Evolutionary conservation across 2,113 vertebrate genomes (phyloP).

Genomic region (Etheostoma spectabile): DNA sequence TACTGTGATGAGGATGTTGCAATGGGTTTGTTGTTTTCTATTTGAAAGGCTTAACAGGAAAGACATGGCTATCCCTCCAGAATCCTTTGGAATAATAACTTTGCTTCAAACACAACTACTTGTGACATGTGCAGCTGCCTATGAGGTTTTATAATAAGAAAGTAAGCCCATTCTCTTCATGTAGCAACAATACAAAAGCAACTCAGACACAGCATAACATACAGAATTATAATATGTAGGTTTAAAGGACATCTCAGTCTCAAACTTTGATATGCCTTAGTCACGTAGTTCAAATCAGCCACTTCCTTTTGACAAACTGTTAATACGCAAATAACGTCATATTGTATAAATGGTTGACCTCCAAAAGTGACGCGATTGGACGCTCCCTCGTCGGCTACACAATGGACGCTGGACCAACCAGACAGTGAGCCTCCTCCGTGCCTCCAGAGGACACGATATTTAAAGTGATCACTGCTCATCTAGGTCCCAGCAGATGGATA

Average conservation of each 20-base stretch:
- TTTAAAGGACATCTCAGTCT: conserved; percentile 37
- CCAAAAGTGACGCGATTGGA: conserved; percentile 53
- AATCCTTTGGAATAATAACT: background rate
- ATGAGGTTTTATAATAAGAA: background rate
- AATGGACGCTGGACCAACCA: conserved; percentile 60
- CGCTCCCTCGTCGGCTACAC: conserved; percentile 56
- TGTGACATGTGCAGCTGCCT: background rate
- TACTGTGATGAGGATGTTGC: conserved; percentile 17
- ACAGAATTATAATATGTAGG: background rate
- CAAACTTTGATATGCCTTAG: conserved; percentile 30
- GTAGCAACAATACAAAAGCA: background rate
- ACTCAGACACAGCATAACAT: background rate
- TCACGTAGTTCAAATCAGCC: conserved; percentile 71
- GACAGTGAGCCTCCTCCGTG: conserved; percentile 74
- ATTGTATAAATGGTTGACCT: conserved; percentile 37
- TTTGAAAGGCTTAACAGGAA: conserved; percentile 11
- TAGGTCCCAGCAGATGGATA: conserved; percentile 70
- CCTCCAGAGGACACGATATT: conserved; percentile 73
- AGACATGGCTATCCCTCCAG: background rate
- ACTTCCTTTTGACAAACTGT: conserved; percentile 70
- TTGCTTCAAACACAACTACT: background rate
- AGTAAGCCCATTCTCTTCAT: background rate
- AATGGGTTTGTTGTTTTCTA: conserved; percentile 39
- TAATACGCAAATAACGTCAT: conserved; percentile 54
- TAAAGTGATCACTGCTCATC: conserved; percentile 69